Percentiles rank a stretch among this genome's conserved stretches.
Conservation (phyloP, 1,140 invertebrate genomes). For the Drosophila tani region DNA sequence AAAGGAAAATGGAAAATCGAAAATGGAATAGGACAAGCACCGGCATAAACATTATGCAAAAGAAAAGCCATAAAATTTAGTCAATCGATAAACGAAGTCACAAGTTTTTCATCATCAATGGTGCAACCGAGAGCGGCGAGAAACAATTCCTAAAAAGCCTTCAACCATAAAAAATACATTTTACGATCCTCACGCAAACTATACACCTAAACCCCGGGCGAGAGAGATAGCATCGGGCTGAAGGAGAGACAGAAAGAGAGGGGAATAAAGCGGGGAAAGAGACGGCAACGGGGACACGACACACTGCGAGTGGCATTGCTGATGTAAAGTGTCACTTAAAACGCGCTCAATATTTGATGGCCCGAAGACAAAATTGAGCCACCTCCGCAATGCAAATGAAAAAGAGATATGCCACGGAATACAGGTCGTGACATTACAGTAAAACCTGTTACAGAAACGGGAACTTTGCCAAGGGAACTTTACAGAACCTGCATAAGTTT, state of each 20-base stretch:
- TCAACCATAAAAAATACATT: conserved; percentile 50
- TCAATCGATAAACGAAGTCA: conserved; percentile 58
- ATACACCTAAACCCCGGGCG: conserved; percentile 6
- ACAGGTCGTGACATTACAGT: conserved; percentile 28
- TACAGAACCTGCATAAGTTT: not conserved
- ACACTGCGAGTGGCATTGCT: conserved; percentile 52
- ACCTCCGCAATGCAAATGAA: conserved; percentile 66
- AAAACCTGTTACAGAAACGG: conserved; percentile 8
- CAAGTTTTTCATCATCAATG: conserved; percentile 54
- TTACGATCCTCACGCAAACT: conserved; percentile 53
- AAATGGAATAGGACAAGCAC: conserved; percentile 10
- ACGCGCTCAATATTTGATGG: conserved; percentile 76
- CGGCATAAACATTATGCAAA: conserved; percentile 29
- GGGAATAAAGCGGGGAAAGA: not conserved
- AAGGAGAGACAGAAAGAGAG: not conserved
- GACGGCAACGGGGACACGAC: not conserved
- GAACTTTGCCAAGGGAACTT: not conserved
- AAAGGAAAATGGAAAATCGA: conserved; percentile 17
- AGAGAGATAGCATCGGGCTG: conserved; percentile 23
- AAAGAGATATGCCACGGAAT: not conserved
- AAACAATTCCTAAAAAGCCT: conserved; percentile 55
- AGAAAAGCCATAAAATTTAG: conserved; percentile 48
- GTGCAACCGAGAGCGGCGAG: conserved; percentile 18
- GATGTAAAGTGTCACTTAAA: conserved; percentile 80
- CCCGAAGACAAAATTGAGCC: conserved; percentile 66